These are phyloP conservation scores for Sebastes taczanowskii DNA, from an alignment of 2,797 vertebrate species.

Conservation along the genomic window DNA sequence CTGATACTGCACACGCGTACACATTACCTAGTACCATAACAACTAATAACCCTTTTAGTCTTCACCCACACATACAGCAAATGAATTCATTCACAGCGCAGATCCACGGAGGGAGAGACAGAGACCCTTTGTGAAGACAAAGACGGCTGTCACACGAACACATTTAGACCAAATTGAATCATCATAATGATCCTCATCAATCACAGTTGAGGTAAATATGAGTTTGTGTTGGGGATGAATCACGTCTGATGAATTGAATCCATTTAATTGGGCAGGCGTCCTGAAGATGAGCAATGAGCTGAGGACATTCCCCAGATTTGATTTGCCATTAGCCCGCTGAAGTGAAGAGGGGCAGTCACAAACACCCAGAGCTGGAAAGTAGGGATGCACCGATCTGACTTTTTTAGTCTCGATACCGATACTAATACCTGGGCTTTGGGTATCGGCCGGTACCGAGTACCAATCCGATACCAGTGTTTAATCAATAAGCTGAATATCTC, in stretches of 20 bases:
- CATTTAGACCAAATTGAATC: slow-evolving; percentile 67
- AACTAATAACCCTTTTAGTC: slow-evolving; percentile 5
- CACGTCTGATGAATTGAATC: slow-evolving; percentile 68
- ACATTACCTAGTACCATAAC: not conserved
- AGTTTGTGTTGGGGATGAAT: slow-evolving; percentile 65
- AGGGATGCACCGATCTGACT: too few species aligned
- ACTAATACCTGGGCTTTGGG: too few species aligned
- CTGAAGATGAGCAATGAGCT: slow-evolving; percentile 67
- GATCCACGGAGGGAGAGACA: slow-evolving; percentile 5
- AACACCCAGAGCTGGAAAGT: not conserved
- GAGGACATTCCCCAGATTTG: slow-evolving; percentile 53
- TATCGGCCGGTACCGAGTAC: too few species aligned
- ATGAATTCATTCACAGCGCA: slow-evolving; percentile 22
- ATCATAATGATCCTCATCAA: slow-evolving; percentile 72
- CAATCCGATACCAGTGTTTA: too few species aligned
- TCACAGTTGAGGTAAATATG: slow-evolving; percentile 71
- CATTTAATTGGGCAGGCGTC: slow-evolving; percentile 65
- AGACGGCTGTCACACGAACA: slow-evolving; percentile 54
- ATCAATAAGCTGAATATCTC: too few species aligned
- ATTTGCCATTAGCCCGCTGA: slow-evolving; percentile 59
- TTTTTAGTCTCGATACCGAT: too few species aligned
- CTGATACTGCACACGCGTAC: not conserved
- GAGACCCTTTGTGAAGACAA: slow-evolving; percentile 39
- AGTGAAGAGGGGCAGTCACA: slow-evolving; percentile 43
- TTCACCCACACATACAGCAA: slow-evolving; percentile 16